Percentiles rank a stretch among this genome's conserved stretches.
Conservation (phyloP, 1,140 invertebrate genomes). For the Chelonus insularis region DNA sequence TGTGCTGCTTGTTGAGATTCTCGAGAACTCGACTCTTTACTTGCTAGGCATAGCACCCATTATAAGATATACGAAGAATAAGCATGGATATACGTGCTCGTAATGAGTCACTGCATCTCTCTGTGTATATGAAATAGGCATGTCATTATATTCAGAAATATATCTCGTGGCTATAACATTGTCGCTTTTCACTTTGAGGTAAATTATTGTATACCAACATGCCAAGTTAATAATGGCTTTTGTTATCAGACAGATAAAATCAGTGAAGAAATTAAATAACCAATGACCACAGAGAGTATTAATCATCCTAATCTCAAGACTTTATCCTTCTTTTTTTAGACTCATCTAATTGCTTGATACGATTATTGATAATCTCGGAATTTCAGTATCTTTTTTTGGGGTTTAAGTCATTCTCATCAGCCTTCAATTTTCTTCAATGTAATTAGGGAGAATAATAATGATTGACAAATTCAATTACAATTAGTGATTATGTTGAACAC, state of each 20-base stretch:
- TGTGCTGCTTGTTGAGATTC: background rate
- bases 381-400: too few species aligned
- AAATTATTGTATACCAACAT: background rate
- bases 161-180: background rate
- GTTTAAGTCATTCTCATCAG: too few species aligned
- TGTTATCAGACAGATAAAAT: too few species aligned
- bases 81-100: background rate
- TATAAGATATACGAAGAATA: conserved; percentile 1
- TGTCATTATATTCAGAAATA: background rate
- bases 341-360: too few species aligned
- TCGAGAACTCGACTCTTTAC: background rate
- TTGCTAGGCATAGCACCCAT: background rate
- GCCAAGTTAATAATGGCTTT: background rate
- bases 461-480: conserved; percentile 13
- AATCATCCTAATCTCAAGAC: too few species aligned
- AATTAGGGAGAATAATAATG: too few species aligned
- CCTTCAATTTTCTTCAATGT: too few species aligned
- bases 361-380: too few species aligned
- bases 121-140: background rate
- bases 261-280: too few species aligned
- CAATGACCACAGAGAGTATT: too few species aligned
- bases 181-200: background rate
- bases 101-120: conserved; percentile 1
- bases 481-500: conserved; percentile 14
- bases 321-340: too few species aligned